phyloP scores from a whole-genome alignment of 1,140 invertebrate genomes.

The Agrilus planipennis region DNA sequence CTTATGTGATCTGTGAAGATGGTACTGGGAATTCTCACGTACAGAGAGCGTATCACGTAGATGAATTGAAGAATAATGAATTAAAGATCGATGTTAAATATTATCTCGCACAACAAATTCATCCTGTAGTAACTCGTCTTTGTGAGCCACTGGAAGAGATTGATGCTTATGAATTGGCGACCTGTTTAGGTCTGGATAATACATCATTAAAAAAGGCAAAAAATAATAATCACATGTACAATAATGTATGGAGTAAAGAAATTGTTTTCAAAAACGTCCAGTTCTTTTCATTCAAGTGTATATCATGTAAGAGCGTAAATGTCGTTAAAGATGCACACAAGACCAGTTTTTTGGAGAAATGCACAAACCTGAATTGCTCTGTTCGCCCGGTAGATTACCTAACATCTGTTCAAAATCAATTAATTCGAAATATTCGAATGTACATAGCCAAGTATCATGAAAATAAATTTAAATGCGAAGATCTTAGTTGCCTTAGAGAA shows the following conservation, averaged over 20 bases:
- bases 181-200: conserved; percentile 68
- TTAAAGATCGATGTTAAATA: conserved; percentile 73
- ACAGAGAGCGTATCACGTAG: conserved; percentile 90
- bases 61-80: conserved; percentile 67
- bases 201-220: conserved; percentile 30
- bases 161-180: conserved; percentile 79
- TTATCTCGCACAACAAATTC: conserved; percentile 79
- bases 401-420: conserved; percentile 55
- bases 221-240: conserved; percentile 25
- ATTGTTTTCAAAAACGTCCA: conserved; percentile 69
- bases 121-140: conserved; percentile 87
- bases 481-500: conserved; percentile 65
- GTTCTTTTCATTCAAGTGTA: conserved; percentile 52
- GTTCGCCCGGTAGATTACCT: conserved; percentile 49
- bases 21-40: conserved; percentile 64
- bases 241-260: conserved; percentile 38
- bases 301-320: conserved; percentile 46
- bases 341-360: conserved; percentile 46
- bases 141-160: conserved; percentile 93
- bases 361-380: conserved; percentile 53
- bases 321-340: conserved; percentile 38
- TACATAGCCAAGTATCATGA: conserved; percentile 65
- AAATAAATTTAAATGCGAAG: conserved; percentile 76
- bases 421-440: conserved; percentile 51
- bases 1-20: conserved; percentile 92